Base-by-base conservation (phyloP, 2,888 invertebrate species). In the Hipparchia sbordonii region DNA sequence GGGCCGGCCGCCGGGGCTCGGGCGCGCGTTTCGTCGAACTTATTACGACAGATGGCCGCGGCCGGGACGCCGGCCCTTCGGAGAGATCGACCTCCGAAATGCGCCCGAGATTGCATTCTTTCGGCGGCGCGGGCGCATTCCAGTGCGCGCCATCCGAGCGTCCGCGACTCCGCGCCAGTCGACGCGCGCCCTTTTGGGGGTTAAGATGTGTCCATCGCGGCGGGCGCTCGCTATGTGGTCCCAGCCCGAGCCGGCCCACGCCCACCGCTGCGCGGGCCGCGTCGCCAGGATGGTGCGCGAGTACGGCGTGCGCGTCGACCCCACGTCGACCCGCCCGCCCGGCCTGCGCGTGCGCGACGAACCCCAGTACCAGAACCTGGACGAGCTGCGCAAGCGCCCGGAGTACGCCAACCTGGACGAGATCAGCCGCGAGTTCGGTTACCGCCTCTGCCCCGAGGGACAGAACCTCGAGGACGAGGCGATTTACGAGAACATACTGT, bases 71-170 rank as follows among this genome's bases (percentile, higher is more conserved):
- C 87, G 89, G 89, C 89, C 88, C 91, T 88, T 86, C 85, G 89
- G 91, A 92, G 92, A 93, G 93, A 92, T 92, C 93, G 93, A 92
- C 92, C 93, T 92, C 93, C 93, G 93, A 93, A 93, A 93, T 91
- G 93, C 93, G 93, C 90, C 93, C 93, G 93, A 93, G 93, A 93
- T 93, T 93, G 92, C 94, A 94, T 93, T 94, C 94, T 94, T 94
- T 93, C 92, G 93, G 93, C 92, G 87, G 91, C 87, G 90, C 93
- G 92, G 93, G 94, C 92, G 88, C 94, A 94, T 94, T 94, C 94
- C 94, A 86, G 89, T 82, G 91, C 90, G 89, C 91, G 90, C 89
- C 90, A 90, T 89, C 90, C 89, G 90, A 89, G 86, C 90, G 80
- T 39, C 89, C 89, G 92, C 89, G 88, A 90, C 89, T 84, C 79